Evolutionary conservation across 2,888 invertebrate genomes (phyloP).

Genomic region (Phaedon cochleariae): DNA sequence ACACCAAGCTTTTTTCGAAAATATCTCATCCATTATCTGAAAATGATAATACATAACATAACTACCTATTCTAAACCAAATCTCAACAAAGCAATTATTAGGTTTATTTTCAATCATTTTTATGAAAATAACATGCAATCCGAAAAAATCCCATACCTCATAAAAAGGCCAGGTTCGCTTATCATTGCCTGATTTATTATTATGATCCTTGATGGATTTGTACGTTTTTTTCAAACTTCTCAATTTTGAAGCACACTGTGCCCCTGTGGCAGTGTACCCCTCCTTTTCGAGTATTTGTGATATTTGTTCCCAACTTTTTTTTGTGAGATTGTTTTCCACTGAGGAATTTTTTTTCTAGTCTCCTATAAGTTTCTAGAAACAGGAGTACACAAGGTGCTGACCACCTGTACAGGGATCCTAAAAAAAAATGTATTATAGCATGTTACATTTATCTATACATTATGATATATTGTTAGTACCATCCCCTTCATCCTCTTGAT

Average conservation of each 20-base stretch:
- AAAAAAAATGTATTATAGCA: too few species aligned
- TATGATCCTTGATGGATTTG: conserved; percentile 21
- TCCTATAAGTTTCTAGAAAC: neutral
- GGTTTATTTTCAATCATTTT: conserved; percentile 10
- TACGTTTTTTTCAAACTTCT: conserved; percentile 12
- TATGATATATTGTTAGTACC: too few species aligned
- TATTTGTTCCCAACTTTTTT: conserved; percentile 19
- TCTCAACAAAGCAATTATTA: conserved; percentile 4
- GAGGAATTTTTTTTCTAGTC: conserved; percentile 6
- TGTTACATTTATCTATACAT: too few species aligned
- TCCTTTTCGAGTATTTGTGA: neutral
- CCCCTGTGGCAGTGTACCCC: conserved; percentile 8
- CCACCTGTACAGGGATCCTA: neutral
- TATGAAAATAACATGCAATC: conserved; percentile 14
- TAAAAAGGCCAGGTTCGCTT: conserved; percentile 20
- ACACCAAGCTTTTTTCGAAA: conserved; percentile 22
- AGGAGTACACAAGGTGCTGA: neutral
- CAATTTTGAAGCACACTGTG: conserved; percentile 10
- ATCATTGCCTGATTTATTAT: conserved; percentile 21
- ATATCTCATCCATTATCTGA: conserved; percentile 23
- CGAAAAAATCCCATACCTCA: conserved; percentile 16
- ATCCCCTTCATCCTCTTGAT: too few species aligned
- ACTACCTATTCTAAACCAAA: conserved; percentile 1
- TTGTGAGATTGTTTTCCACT: conserved; percentile 10
- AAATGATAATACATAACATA: conserved; percentile 9